Percentiles rank a stretch among this genome's conserved stretches.
These are phyloP conservation scores for Seriola aureovittata DNA, from an alignment of 2,113 vertebrate species.

Conservation along the genomic window DNA sequence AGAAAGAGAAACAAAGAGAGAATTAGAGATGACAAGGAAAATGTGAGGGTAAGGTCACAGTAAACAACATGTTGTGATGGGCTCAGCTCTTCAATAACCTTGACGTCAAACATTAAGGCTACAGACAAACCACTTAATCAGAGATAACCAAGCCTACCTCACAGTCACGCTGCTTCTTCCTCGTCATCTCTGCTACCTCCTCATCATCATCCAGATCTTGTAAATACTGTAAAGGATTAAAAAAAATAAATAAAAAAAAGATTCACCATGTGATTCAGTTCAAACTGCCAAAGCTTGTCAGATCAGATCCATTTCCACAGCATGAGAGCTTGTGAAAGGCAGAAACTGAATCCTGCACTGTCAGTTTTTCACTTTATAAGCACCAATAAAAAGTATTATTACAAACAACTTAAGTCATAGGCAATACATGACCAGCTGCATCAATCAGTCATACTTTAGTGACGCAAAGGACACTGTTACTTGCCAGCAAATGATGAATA, in stretches of 20 bases:
- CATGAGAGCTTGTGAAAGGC: background rate
- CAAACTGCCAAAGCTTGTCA: background rate
- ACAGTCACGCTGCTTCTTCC: slow-evolving; percentile 84
- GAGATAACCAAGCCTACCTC: slow-evolving; percentile 82
- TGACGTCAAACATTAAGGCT: background rate
- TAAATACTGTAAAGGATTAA: slow-evolving; percentile 84
- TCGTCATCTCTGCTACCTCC: slow-evolving; percentile 86
- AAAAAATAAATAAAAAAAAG: background rate
- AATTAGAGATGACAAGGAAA: background rate
- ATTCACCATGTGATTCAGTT: background rate
- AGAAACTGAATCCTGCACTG: background rate
- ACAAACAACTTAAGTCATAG: background rate
- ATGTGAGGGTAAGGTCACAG: background rate
- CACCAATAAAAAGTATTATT: background rate
- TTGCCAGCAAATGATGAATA: background rate
- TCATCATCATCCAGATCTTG: slow-evolving; percentile 95
- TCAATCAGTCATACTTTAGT: background rate
- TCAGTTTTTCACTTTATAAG: background rate
- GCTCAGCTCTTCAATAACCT: background rate
- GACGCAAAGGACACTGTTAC: background rate
- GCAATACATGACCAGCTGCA: background rate
- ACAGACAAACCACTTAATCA: background rate
- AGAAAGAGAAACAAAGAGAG: background rate
- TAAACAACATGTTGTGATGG: background rate
- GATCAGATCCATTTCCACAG: background rate